A percentile compares a stretch with the other conserved stretches of the same genome.
These are phyloP conservation scores for Brachypalpus laphriformis DNA, from an alignment of 2,888 invertebrate genomes.

Conservation along the genomic window DNA sequence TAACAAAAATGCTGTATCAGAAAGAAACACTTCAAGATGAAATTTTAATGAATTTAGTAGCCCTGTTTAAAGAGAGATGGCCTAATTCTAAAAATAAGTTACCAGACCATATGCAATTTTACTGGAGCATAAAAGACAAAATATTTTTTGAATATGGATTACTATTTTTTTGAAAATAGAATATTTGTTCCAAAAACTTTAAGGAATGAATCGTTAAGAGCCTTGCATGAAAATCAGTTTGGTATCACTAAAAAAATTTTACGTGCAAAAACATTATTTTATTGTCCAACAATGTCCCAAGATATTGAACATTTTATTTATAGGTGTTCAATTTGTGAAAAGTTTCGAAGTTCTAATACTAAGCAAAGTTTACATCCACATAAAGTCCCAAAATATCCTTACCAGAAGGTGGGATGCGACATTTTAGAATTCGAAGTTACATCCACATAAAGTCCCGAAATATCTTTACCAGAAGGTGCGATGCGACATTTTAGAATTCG, in stretches of 20 bases:
- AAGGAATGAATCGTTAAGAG: not conserved
- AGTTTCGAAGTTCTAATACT: not conserved
- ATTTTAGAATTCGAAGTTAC: conserved; percentile 46
- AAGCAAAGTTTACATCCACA: conserved; percentile 1
- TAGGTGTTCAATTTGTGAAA: conserved; percentile 19
- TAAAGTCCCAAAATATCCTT: too few relatives aligned
- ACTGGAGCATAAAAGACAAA: conserved; percentile 28
- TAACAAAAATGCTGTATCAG: conserved; percentile 35
- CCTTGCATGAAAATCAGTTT: too few relatives aligned
- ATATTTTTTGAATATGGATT: conserved; percentile 45
- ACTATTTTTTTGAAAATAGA: conserved; percentile 5
- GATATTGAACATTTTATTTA: conserved; percentile 16
- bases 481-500: too few relatives aligned
- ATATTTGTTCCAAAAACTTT: not conserved
- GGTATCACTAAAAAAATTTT: conserved; percentile 17
- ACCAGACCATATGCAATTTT: conserved; percentile 33
- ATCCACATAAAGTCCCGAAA: too few relatives aligned
- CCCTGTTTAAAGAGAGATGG: too few relatives aligned
- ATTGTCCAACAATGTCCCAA: conserved; percentile 3
- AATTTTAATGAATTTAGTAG: too few relatives aligned
- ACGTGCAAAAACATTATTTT: conserved; percentile 16
- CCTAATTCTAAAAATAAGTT: too few relatives aligned
- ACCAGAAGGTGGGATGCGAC: conserved; percentile 37
- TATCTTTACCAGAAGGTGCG: too few relatives aligned
- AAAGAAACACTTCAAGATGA: conserved; percentile 34